phyloP scores from a whole-genome alignment of 2,888 invertebrate genomes.

The Leptura quadrifasciata region DNA sequence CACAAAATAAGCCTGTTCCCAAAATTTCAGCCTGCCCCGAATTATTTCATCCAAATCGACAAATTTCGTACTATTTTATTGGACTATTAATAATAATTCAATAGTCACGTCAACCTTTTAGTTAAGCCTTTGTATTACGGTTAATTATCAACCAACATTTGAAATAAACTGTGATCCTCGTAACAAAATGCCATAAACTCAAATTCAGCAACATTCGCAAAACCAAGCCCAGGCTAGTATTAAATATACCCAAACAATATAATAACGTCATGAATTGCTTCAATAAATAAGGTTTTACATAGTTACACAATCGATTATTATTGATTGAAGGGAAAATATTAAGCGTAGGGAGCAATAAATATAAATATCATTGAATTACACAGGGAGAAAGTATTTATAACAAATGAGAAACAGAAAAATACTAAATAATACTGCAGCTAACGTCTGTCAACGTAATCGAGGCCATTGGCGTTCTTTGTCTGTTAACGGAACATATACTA shows the following conservation, averaged over 20 bases:
- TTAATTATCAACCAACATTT: too few relatives aligned
- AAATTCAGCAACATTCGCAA: not conserved
- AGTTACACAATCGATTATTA: not conserved
- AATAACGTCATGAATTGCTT: not conserved
- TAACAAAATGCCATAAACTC: too few relatives aligned
- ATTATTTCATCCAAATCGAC: too few relatives aligned
- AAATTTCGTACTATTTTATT: too few relatives aligned
- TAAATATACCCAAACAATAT: not conserved
- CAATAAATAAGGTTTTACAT: not conserved
- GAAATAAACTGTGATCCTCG: too few relatives aligned
- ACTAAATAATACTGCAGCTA: constrained; percentile 26
- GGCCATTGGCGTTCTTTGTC: constrained; percentile 86
- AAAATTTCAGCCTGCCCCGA: too few relatives aligned
- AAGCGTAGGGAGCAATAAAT: constrained; percentile 8
- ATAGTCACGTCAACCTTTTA: too few relatives aligned
- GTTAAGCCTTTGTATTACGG: too few relatives aligned
- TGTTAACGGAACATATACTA: constrained; percentile 97
- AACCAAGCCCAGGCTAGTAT: not conserved
- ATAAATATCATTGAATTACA: not conserved
- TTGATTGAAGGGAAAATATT: constrained; percentile 1
- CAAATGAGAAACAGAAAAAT: constrained; percentile 19
- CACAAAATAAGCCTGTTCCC: too few relatives aligned
- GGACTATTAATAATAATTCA: too few relatives aligned
- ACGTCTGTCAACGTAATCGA: constrained; percentile 70
- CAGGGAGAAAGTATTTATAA: constrained; percentile 28